Base-by-base conservation (phyloP, 2,888 invertebrate species). In the Drosophila mulleri region DNA sequence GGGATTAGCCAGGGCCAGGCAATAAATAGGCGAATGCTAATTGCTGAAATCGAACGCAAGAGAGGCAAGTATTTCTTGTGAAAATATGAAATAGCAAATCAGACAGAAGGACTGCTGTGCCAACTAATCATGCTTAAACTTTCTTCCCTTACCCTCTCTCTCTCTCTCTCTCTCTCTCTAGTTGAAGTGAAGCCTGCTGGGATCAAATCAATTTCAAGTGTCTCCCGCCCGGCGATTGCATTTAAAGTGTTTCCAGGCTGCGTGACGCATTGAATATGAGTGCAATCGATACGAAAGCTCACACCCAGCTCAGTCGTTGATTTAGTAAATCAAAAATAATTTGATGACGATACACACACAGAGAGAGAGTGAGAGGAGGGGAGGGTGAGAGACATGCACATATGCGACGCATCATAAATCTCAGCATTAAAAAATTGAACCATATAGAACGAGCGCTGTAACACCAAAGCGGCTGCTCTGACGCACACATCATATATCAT, bases 401-500 rank as follows among this genome's bases (percentile, higher is more conserved):
- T 75, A 44, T 69, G 63, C 75, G 29, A 16, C 37, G 66, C 69
- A 59, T 62, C 87, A 82, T 83, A 83, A 87, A 82, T 82, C 75
- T 68, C 26, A 54, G 85, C 64, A 72, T 87, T 84, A 78, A 64
- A 78, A 66, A 70, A 63, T 60, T 56, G 56, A 63, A 45, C 37
- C 32, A 48, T 50, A 32, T 18, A 47, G 64, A 60, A 61, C 18
- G 63, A 26, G 42, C 39, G 47, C 50, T 20, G 59, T 26, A 66
- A 71, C 57, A 45, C 58, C 58, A 78, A 68, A 64, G 74, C 52
- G 45, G 57, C 67, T 67, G 50, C 65, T 45, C 52, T 64, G 61
- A 59, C 75, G 61, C 64, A 70, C 69, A 77, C 74, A 77, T 86
- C 87, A 67, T 88, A 78, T 72, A 83, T 82, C 75, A 82, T 77